These are phyloP conservation scores for Oreochromis grahami DNA, from an alignment of 2,797 vertebrate species.

Conservation along the genomic window DNA sequence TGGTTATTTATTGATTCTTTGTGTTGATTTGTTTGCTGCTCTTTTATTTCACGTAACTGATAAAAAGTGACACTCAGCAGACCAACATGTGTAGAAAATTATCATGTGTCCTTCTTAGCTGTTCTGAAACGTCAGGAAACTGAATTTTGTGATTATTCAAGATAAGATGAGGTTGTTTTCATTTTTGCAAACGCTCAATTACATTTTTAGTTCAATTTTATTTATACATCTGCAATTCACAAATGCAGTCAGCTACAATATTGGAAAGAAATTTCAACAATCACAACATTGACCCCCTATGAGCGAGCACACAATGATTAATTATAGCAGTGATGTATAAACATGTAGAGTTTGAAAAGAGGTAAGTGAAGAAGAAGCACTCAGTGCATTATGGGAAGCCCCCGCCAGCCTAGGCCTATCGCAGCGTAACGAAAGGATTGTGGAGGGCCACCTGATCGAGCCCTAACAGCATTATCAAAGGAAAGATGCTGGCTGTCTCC, in stretches of 20 bases:
- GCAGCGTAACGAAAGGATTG: not conserved
- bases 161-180: not conserved
- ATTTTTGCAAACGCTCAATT: not conserved
- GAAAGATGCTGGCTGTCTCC: not conserved
- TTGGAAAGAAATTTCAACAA: not conserved
- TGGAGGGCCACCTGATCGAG: not conserved
- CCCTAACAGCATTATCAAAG: not conserved
- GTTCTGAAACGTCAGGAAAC: not conserved
- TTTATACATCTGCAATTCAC: not conserved
- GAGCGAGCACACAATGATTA: accelerated
- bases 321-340: not conserved
- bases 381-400: not conserved
- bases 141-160: accelerated
- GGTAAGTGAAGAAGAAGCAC: not conserved
- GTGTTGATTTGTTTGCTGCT: not conserved
- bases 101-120: not conserved
- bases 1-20: not conserved
- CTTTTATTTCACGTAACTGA: accelerated
- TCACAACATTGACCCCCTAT: accelerated
- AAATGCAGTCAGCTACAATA: not conserved
- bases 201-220: not conserved
- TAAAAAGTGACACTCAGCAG: not conserved
- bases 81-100: not conserved
- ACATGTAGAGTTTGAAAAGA: not conserved
- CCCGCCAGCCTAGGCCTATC: not conserved